These are phyloP conservation scores for Tethea ocularis DNA, from an alignment of 2,888 invertebrate genomes.

Conservation along the genomic window DNA sequence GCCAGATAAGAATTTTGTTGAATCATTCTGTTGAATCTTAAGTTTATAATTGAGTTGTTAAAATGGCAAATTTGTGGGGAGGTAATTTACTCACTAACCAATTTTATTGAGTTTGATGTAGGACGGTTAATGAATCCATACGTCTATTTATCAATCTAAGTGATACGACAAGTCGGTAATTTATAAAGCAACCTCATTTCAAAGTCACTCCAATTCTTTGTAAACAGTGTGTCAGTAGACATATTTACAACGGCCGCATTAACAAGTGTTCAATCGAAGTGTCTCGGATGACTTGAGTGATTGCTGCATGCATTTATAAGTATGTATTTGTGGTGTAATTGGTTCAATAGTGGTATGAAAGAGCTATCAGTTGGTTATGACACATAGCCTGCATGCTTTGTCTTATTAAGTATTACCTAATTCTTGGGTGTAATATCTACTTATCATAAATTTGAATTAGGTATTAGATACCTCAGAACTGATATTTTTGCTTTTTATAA, in stretches of 20 bases:
- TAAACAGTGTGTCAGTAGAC: conserved; percentile 26
- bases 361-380: conserved; percentile 38
- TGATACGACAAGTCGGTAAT: conserved; percentile 26
- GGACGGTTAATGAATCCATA: conserved; percentile 29
- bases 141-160: conserved; percentile 32
- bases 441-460: no score
- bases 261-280: neutral
- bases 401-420: neutral
- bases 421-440: neutral
- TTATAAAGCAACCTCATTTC: conserved; percentile 31
- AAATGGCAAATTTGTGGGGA: no score
- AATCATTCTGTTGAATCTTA: no score
- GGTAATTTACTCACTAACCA: no score
- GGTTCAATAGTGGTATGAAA: conserved; percentile 22
- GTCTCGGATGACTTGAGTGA: conserved; percentile 45
- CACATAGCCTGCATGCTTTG: conserved; percentile 31
- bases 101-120: no score
- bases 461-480: no score
- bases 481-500: no score
- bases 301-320: conserved; percentile 32
- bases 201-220: conserved; percentile 25
- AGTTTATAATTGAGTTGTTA: no score
- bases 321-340: conserved; percentile 41
- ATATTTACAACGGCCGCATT: conserved; percentile 18
- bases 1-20: no score